Conservation (phyloP, 2,113 vertebrate genomes). For the Megaceryle maxima region DNA sequence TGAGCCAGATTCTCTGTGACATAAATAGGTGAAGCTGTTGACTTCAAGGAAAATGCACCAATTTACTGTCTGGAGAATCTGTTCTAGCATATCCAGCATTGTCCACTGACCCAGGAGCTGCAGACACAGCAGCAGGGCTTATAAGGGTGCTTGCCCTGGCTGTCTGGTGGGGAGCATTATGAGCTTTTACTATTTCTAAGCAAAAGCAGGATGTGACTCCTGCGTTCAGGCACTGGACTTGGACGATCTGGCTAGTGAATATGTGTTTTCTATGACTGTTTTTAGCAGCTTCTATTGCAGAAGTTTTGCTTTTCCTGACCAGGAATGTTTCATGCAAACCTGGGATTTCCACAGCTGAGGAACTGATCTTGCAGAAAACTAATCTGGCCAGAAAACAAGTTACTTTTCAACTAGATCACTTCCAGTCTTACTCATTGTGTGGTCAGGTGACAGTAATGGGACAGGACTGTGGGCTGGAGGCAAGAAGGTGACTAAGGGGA, state of each 20-base stretch:
- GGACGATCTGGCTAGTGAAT: neutral
- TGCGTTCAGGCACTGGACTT: neutral
- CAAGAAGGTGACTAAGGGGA: neutral
- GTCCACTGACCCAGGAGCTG: neutral
- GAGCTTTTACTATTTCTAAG: neutral
- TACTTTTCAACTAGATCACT: neutral
- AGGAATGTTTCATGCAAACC: neutral
- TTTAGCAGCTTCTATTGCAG: neutral
- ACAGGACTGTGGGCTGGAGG: neutral
- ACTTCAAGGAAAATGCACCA: conserved; percentile 8
- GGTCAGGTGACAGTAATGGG: neutral
- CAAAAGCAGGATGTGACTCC: neutral
- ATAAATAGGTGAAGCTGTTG: conserved; percentile 10
- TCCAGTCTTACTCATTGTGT: accelerated
- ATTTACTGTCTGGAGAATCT: neutral
- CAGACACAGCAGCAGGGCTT: neutral
- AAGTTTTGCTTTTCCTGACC: neutral
- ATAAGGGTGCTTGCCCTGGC: neutral
- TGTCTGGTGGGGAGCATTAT: neutral
- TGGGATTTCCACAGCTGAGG: neutral
- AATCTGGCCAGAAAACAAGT: neutral
- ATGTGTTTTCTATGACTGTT: neutral
- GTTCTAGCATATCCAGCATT: neutral
- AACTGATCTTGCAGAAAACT: neutral
- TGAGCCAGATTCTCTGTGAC: neutral